Conservation (phyloP, 2,113 vertebrate species). For the Cardinalis cardinalis region DNA sequence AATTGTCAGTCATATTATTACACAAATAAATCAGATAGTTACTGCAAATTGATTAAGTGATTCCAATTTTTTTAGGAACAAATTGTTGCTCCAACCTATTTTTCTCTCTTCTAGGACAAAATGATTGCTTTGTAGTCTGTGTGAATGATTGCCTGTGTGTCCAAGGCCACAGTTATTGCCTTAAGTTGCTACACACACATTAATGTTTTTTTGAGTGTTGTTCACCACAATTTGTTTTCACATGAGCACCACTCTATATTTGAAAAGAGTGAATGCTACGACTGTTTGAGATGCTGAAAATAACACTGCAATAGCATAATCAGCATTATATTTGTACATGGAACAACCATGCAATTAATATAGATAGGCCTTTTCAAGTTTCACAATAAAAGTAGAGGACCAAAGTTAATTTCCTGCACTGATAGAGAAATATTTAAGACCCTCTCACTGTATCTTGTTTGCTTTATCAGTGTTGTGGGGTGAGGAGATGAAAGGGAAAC, state of each 20-base stretch:
- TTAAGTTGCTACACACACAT: background rate
- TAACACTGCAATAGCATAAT: slow-evolving; percentile 26
- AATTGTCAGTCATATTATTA: slow-evolving; percentile 72
- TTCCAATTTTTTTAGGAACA: slow-evolving; percentile 59
- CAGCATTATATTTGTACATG: background rate
- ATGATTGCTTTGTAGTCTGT: slow-evolving; percentile 32
- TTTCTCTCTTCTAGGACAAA: slow-evolving; percentile 56
- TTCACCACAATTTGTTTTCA: slow-evolving; percentile 24
- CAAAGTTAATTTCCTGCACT: background rate
- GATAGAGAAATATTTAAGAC: background rate
- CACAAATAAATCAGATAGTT: slow-evolving; percentile 72
- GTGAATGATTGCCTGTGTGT: slow-evolving; percentile 25
- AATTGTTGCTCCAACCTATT: slow-evolving; percentile 55
- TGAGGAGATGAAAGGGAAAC: background rate
- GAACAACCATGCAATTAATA: background rate
- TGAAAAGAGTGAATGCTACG: background rate
- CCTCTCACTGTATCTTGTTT: background rate
- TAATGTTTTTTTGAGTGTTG: slow-evolving; percentile 1
- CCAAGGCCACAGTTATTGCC: slow-evolving; percentile 53
- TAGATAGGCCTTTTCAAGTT: background rate
- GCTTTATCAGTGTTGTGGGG: background rate
- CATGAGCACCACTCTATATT: background rate
- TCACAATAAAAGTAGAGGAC: background rate
- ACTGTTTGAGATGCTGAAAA: background rate
- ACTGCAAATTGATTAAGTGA: slow-evolving; percentile 71